Conservation (phyloP, 2,113 vertebrate genomes). For the Dromiciops gliroides region DNA sequence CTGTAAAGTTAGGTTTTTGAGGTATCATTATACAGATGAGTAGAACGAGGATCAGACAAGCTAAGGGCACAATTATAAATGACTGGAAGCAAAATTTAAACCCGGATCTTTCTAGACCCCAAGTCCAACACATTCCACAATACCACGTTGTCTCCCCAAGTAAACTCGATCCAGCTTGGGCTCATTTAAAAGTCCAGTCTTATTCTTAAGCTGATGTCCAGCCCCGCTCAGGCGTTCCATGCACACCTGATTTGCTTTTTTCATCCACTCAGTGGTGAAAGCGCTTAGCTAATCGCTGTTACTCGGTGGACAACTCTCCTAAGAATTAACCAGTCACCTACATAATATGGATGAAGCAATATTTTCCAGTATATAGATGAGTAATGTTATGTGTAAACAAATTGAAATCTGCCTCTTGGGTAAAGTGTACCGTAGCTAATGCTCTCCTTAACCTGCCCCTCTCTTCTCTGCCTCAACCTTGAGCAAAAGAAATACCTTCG, state of each 20-base stretch:
- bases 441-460: rapidly evolving
- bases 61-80: background rate
- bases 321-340: background rate
- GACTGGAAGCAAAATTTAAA: background rate
- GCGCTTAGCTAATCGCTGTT: background rate
- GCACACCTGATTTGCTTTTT: background rate
- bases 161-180: background rate
- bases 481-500: conserved; percentile 29
- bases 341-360: background rate
- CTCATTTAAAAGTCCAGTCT: background rate
- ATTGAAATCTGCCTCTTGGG: background rate
- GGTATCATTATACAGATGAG: background rate
- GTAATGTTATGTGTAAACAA: background rate
- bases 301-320: background rate
- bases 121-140: background rate
- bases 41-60: background rate
- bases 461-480: background rate
- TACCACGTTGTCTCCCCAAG: background rate
- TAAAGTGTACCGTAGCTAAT: background rate
- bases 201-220: background rate
- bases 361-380: background rate
- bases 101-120: background rate
- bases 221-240: too few relatives aligned
- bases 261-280: background rate
- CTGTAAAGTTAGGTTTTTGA: background rate